phyloP scores from a whole-genome alignment of 2,113 vertebrate species.

The Henicopernis longicauda region DNA sequence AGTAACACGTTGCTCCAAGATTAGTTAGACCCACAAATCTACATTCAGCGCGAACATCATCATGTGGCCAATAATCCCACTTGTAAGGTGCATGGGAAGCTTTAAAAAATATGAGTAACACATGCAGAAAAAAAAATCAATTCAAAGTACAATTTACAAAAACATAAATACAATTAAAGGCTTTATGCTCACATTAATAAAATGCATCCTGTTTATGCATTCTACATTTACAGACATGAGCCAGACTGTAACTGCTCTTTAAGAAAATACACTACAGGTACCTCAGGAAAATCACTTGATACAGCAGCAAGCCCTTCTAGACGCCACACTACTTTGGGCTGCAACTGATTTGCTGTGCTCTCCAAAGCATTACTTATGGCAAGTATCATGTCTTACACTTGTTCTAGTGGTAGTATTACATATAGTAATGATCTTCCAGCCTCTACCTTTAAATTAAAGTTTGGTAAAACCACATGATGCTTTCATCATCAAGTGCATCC shows the following conservation, averaged over 20 bases:
- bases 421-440: neutral
- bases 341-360: neutral
- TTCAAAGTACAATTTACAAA: neutral
- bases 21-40: constrained; percentile 97
- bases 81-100: constrained; percentile 98
- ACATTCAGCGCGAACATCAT: constrained; percentile 95
- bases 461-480: neutral
- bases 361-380: neutral
- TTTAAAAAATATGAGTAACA: constrained; percentile 43
- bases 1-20: constrained; percentile 95
- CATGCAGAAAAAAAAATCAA: neutral
- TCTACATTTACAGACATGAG: neutral
- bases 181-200: neutral
- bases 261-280: neutral
- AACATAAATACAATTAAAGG: neutral
- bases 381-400: neutral
- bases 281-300: neutral
- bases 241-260: neutral
- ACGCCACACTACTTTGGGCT: neutral
- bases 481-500: neutral
- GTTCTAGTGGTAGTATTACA: neutral
- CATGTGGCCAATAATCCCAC: constrained; percentile 99
- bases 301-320: neutral
- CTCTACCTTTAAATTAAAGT: neutral
- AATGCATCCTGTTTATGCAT: neutral